Evolutionary conservation across 2,888 invertebrate genomes (phyloP).

Genomic region (Eledona agricola): DNA sequence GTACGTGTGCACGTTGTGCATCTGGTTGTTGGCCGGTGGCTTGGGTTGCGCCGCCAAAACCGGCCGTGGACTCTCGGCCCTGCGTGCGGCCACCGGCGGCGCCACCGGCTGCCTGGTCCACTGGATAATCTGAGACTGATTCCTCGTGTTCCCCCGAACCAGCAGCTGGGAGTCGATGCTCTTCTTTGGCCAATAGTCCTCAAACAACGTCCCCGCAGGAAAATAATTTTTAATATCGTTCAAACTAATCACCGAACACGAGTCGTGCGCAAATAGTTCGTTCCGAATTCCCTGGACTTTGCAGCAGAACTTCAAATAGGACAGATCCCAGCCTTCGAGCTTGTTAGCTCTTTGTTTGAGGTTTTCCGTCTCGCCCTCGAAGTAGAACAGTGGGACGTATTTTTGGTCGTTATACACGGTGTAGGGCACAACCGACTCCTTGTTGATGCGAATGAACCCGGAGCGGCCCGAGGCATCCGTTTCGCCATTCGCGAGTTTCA

Average conservation of each 20-base stretch:
- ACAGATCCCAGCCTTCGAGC: conserved; percentile 90
- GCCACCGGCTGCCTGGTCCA: conserved; percentile 83
- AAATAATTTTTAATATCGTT: conserved; percentile 91
- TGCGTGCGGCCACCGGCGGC: conserved; percentile 73
- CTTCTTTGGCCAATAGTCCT: conserved; percentile 93
- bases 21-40: conserved; percentile 50
- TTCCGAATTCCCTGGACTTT: conserved; percentile 93
- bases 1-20: conserved; percentile 55
- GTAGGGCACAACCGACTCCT: conserved; percentile 93
- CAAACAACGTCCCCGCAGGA: conserved; percentile 87
- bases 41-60: conserved; percentile 50
- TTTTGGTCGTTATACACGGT: conserved; percentile 84
- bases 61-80: conserved; percentile 54
- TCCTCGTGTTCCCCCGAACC: conserved; percentile 70
- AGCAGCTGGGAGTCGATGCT: conserved; percentile 83
- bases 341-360: conserved; percentile 86
- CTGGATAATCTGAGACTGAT: conserved; percentile 68
- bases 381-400: conserved; percentile 91
- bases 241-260: conserved; percentile 89
- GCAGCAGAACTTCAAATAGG: conserved; percentile 93
- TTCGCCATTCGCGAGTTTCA: conserved; percentile 78
- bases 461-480: conserved; percentile 80
- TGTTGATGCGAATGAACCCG: conserved; percentile 91
- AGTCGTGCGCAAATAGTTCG: conserved; percentile 89
- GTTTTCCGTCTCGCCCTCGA: conserved; percentile 92